Conservation (phyloP, 2,113 vertebrate species). For the Crocuta crocuta region DNA sequence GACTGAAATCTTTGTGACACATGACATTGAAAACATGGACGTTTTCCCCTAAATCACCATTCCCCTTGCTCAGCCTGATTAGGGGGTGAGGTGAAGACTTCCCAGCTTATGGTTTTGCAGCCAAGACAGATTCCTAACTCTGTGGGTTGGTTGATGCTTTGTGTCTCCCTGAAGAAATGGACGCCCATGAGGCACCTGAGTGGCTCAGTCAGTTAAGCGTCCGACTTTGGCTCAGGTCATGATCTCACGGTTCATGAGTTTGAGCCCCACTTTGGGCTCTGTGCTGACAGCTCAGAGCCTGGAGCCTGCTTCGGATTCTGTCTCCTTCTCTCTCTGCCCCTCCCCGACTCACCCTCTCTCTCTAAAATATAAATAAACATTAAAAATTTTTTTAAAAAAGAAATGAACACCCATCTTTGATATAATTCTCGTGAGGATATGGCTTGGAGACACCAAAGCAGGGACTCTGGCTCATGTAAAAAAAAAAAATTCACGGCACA, state of each 20-base stretch:
- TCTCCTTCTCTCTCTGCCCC: too few species aligned
- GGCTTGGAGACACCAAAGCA: not conserved
- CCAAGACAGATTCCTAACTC: rapidly evolving
- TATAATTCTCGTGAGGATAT: not conserved
- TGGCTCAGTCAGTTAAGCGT: too few species aligned
- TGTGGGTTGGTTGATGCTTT: rapidly evolving
- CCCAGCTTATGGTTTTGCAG: not conserved
- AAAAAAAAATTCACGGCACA: rapidly evolving
- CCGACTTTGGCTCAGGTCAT: too few species aligned
- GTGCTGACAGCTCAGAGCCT: too few species aligned
- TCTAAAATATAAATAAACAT: too few species aligned
- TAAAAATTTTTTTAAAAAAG: not conserved
- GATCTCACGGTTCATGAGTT: too few species aligned
- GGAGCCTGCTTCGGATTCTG: too few species aligned
- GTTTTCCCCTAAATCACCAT: not conserved
- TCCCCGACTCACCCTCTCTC: too few species aligned
- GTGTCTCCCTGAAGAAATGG: not conserved
- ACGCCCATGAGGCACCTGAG: too few species aligned
- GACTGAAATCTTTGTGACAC: not conserved
- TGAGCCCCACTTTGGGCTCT: too few species aligned
- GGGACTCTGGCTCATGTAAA: not conserved
- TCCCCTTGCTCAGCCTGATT: not conserved
- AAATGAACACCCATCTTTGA: not conserved
- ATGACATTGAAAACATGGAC: not conserved
- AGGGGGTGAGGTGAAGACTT: rapidly evolving